Evolutionary conservation across 2,888 invertebrate species (phyloP), one percentile per base, ranked within the genome.

Genomic region (Drosophila tanythrix): DNA sequence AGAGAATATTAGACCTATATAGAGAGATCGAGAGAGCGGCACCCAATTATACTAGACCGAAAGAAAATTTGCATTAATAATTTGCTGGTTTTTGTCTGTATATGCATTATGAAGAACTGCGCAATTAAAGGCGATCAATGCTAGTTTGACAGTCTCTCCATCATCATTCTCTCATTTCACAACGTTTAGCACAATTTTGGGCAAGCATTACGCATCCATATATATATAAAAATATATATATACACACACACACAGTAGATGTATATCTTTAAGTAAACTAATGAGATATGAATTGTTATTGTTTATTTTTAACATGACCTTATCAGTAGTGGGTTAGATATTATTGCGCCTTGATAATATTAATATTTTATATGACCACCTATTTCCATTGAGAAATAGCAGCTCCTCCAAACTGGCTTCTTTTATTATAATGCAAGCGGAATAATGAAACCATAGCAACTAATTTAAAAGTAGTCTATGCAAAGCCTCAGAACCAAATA

Each of bases 71-170:
- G 78, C 81, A 81, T 81, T 81, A 81, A 77, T 81, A 74, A 81
- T 81, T 61, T 80, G 61, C 52, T 68, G 50, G 36, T 53, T 50
- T 62, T 25, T 56, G 63, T 59, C 31, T 59, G 69, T 56, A 33
- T 69, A 46, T 58, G 58, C 43, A 61, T 48, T 63, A 58, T 72
- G 66, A 73, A 62, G 87, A 87, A 88, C 74, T 89, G 90, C 88
- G 88, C 88, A 85, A 82, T 89, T 89, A 82, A 71, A 63, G 71
- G 70, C 72, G 68, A 68, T 78, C 82, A 81, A 53, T 65, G 74
- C 55, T 52, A 63, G 59, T 65, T 72, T 63, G 61, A 65, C 78
- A 61, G 61, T 62, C 35, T 62, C 72, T 68, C 78, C 76, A 77
- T 63, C 51, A 21, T 31, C 50, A 64, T 64, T 58, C 64, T 46